phyloP scores from a whole-genome alignment of 1,140 invertebrate species.

The Gryon sp. region DNA sequence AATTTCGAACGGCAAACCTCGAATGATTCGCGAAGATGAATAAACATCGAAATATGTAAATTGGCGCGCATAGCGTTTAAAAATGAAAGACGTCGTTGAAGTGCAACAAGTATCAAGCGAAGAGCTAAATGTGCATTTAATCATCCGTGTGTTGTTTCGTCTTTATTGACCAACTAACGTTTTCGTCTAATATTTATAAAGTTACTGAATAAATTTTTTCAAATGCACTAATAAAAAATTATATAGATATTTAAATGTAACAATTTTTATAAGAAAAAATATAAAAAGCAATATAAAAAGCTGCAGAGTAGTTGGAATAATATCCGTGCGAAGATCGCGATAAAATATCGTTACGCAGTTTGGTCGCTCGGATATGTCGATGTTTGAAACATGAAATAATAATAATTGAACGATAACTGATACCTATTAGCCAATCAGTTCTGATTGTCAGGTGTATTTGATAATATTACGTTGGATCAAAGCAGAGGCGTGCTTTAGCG shows the following conservation, averaged over 20 bases:
- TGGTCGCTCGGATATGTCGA: background rate
- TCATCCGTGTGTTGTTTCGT: conserved; percentile 5
- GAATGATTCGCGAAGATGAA: conserved; percentile 21
- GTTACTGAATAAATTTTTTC: no score
- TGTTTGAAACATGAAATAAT: conserved; percentile 54
- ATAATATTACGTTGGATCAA: conserved; percentile 64
- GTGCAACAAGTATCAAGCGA: conserved; percentile 46
- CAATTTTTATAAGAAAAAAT: no score
- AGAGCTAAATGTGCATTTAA: conserved; percentile 21
- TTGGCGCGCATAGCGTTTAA: background rate
- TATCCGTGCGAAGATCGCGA: conserved; percentile 21
- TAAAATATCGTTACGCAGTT: conserved; percentile 33
- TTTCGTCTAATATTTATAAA: no score
- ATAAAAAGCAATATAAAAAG: no score
- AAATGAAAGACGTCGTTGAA: conserved; percentile 19
- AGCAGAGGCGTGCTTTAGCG: conserved; percentile 27
- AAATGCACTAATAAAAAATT: no score
- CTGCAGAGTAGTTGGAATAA: no score
- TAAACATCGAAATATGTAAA: conserved; percentile 39
- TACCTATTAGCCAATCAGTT: conserved; percentile 66
- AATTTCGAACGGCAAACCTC: conserved; percentile 3
- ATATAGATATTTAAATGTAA: no score
- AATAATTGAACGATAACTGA: conserved; percentile 55
- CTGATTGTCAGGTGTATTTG: conserved; percentile 64
- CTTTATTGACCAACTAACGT: no score